phyloP scores from a whole-genome alignment of 2,113 vertebrate species.

The Nothobranchius furzeri region DNA sequence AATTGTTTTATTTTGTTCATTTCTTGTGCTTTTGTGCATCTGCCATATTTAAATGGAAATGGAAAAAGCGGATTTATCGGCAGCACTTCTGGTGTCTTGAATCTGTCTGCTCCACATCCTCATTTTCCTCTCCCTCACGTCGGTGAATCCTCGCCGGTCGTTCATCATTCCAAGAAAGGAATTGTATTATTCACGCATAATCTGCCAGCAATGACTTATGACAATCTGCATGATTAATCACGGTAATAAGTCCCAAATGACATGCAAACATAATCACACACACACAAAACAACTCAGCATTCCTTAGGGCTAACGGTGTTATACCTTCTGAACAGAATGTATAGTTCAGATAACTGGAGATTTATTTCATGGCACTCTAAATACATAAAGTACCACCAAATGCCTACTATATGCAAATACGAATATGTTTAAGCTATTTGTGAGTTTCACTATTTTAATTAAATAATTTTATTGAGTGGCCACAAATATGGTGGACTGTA shows the following conservation, averaged over 20 bases:
- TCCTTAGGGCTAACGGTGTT: neutral
- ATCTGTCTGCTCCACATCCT: constrained; percentile 10
- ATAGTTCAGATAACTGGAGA: constrained; percentile 1
- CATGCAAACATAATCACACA: constrained; percentile 9
- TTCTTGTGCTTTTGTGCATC: neutral
- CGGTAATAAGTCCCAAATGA: constrained; percentile 29
- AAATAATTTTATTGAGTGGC: no score
- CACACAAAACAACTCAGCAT: neutral
- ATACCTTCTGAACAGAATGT: neutral
- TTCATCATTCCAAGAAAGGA: constrained; percentile 15
- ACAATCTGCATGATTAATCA: constrained; percentile 32
- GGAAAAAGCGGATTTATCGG: constrained; percentile 15
- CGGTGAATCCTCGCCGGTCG: constrained; percentile 9
- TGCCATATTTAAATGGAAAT: neutral
- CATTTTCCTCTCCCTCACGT: constrained; percentile 22
- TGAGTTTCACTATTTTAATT: no score
- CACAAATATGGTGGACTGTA: no score
- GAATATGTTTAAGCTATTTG: no score
- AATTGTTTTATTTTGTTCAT: neutral
- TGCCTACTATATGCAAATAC: no score
- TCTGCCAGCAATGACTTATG: constrained; percentile 28
- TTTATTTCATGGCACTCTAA: constrained; percentile 6
- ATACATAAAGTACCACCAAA: neutral
- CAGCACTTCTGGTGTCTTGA: neutral
- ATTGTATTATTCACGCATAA: constrained; percentile 26